Conservation (phyloP, 2,888 invertebrate species). For the Apotomis capreana region DNA sequence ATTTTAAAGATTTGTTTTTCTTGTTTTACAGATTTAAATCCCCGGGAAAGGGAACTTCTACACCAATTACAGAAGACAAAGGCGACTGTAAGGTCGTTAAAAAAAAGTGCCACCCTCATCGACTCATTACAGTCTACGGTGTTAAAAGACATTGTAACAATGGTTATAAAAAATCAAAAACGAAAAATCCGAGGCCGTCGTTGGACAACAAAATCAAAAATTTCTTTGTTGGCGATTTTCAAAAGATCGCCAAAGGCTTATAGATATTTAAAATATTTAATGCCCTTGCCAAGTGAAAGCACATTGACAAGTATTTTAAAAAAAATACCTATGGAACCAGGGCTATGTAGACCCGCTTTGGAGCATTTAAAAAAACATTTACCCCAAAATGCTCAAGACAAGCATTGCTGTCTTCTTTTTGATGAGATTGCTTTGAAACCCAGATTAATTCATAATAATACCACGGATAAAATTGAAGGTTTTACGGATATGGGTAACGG, state of each 20-base stretch:
- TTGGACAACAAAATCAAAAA: neutral
- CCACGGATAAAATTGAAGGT: too few species aligned
- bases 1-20: neutral
- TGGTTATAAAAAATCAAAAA: slow-evolving; percentile 3
- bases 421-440: too few species aligned
- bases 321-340: slow-evolving; percentile 33
- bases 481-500: too few species aligned
- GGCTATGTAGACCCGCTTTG: neutral
- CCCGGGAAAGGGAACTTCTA: slow-evolving; percentile 1
- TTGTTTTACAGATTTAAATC: slow-evolving; percentile 10
- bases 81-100: neutral
- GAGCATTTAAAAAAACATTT: slow-evolving; percentile 1
- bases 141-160: neutral
- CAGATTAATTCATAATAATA: too few species aligned
- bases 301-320: slow-evolving; percentile 35
- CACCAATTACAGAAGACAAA: neutral
- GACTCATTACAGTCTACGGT: slow-evolving; percentile 4
- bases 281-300: slow-evolving; percentile 35
- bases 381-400: too few species aligned
- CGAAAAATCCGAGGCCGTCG: neutral
- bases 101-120: slow-evolving; percentile 8
- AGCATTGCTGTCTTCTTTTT: too few species aligned
- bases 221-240: slow-evolving; percentile 29
- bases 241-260: slow-evolving; percentile 36
- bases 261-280: slow-evolving; percentile 6